Conservation (phyloP, 2,113 vertebrate genomes). For the Chinchilla lanigera region DNA sequence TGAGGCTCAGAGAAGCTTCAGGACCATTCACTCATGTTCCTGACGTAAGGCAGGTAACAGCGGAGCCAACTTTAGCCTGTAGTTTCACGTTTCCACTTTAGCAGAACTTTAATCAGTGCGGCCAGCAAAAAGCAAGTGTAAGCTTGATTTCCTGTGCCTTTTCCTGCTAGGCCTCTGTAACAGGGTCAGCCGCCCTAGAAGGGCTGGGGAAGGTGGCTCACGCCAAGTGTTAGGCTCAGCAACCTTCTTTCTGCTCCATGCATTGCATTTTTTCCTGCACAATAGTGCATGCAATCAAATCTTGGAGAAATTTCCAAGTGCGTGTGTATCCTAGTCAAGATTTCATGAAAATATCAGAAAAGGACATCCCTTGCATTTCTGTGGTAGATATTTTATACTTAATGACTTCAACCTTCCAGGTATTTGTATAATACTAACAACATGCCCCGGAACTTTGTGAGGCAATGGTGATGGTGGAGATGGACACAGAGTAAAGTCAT, state of each 20-base stretch:
- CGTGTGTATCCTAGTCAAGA: background rate
- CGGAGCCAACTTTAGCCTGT: background rate
- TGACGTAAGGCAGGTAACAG: background rate
- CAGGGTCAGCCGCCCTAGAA: background rate
- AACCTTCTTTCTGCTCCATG: background rate
- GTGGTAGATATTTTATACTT: background rate
- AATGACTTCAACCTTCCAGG: background rate
- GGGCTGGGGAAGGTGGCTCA: background rate
- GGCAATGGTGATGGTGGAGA: background rate
- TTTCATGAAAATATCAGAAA: constrained; percentile 3
- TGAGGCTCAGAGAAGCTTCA: background rate
- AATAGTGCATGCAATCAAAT: background rate
- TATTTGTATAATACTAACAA: background rate
- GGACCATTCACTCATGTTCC: background rate
- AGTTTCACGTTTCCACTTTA: background rate
- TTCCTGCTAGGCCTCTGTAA: constrained; percentile 4
- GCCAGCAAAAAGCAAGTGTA: constrained; percentile 39
- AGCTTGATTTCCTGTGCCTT: constrained; percentile 33
- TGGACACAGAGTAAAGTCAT: background rate
- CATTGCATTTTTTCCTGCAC: background rate
- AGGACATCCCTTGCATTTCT: background rate
- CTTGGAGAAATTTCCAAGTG: background rate
- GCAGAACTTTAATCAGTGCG: background rate
- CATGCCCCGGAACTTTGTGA: background rate
- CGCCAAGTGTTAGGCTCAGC: background rate